These are phyloP conservation scores for Nothobranchius kuhntae DNA, from an alignment of 2,113 vertebrate species.

Conservation along the genomic window DNA sequence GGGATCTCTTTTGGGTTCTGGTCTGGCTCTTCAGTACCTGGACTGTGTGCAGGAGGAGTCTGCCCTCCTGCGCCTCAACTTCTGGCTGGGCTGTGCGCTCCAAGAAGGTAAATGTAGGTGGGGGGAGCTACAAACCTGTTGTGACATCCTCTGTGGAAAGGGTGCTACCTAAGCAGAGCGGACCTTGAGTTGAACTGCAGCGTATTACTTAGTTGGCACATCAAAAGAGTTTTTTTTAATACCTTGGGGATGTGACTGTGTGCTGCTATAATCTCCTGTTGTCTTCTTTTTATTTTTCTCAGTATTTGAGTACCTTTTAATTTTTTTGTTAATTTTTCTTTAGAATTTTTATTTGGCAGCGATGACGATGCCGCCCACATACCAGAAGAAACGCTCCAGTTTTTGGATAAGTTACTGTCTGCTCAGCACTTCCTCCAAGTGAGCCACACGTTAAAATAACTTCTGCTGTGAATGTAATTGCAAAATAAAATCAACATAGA, in stretches of 20 bases:
- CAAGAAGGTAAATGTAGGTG: slow-evolving; percentile 84
- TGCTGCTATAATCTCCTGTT: slow-evolving; percentile 9
- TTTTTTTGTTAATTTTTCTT: slow-evolving; percentile 9
- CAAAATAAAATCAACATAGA: background rate
- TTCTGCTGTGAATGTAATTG: background rate
- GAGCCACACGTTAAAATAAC: slow-evolving; percentile 29
- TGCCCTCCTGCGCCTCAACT: slow-evolving; percentile 86
- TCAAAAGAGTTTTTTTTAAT: slow-evolving; percentile 38
- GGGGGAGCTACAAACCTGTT: too few species aligned
- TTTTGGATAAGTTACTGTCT: slow-evolving; percentile 83
- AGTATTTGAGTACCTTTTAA: background rate
- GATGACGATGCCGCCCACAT: slow-evolving; percentile 67
- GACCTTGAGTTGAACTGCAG: slow-evolving; percentile 43
- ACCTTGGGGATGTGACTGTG: background rate
- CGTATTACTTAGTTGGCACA: slow-evolving; percentile 24
- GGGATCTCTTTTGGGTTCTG: slow-evolving; percentile 88
- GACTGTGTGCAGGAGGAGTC: slow-evolving; percentile 89
- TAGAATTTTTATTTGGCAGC: slow-evolving; percentile 86
- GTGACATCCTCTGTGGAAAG: slow-evolving; percentile 17
- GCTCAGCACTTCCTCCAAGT: slow-evolving; percentile 91
- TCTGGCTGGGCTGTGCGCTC: slow-evolving; percentile 88
- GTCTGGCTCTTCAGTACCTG: slow-evolving; percentile 88
- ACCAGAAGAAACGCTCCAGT: slow-evolving; percentile 79
- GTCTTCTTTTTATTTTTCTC: slow-evolving; percentile 33
- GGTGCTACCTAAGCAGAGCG: slow-evolving; percentile 21